Evolutionary conservation across 1,140 invertebrate species (phyloP), one percentile per base, ranked within the genome.

Genomic region (Hestina assimilis): DNA sequence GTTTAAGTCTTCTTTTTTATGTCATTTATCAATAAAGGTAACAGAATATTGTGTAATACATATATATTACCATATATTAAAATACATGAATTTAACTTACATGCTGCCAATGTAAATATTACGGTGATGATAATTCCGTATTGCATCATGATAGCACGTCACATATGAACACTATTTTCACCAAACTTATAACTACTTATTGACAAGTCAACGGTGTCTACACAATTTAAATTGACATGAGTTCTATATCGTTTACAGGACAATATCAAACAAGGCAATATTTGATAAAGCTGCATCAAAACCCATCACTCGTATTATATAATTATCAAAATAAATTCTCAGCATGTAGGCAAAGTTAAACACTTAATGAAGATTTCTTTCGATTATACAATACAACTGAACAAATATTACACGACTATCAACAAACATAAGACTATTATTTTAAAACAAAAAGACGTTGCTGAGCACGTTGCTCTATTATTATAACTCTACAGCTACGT

Each of bases 31-130:
- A n/a, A n/a, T n/a, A n/a, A n/a, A n/a, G n/a, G n/a, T n/a, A n/a
- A n/a, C n/a, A n/a, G n/a, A n/a, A n/a, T n/a, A n/a, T n/a, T n/a
- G n/a, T n/a, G n/a, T n/a, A n/a, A n/a, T n/a, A n/a, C n/a, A n/a
- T n/a, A n/a, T n/a, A n/a, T n/a, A n/a, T n/a, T n/a, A n/a, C 5
- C 3, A 8, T n/a, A 28, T 9, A 28, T 28, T 7, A 28, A 28
- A 9, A 28, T 31, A 12, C 5, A 31, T 31, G 2, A 42, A 23
- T 50, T 15, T 12, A 26, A 46, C 55, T 58, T 58, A 58, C 55
- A 41, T 51, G 12, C 31, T 26, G 31, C 40, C 26, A 58, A 58
- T 45, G 29, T 35, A 35, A 50, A 51, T 43, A 48, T 50, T 23
- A 23, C 31, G 12, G 43, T 14, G 14, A 51, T 5, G 21, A 51